Evolutionary conservation across 2,797 vertebrate species (phyloP).

Genomic region (Sebastiscus albofasciatus): DNA sequence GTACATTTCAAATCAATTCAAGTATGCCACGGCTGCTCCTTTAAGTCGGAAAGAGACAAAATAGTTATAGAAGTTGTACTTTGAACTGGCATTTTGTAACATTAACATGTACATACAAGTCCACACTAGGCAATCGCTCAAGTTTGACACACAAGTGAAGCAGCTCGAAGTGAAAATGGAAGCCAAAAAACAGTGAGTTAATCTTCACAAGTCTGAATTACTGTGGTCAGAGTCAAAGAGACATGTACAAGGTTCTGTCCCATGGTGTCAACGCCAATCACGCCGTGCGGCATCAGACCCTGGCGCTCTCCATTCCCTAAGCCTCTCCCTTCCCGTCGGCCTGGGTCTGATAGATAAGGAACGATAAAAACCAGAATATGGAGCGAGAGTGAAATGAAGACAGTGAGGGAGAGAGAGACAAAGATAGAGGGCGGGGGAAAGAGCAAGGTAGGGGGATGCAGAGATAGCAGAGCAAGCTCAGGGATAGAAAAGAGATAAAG

Average conservation of each 20-base stretch:
- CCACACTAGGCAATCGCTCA: not conserved
- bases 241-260: conserved; percentile 19
- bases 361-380: conserved; percentile 59
- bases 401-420: conserved; percentile 11
- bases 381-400: conserved; percentile 58
- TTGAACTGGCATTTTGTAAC: not conserved
- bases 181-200: not conserved
- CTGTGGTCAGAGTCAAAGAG: conserved; percentile 16
- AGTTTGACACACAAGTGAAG: not conserved
- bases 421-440: conserved; percentile 20
- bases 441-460: conserved; percentile 36
- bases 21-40: not conserved
- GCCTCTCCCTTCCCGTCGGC: conserved; percentile 28
- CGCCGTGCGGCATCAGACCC: conserved; percentile 27
- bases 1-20: not conserved
- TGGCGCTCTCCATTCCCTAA: conserved; percentile 5
- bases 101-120: not conserved
- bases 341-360: conserved; percentile 65
- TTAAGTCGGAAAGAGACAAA: not conserved
- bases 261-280: conserved; percentile 31
- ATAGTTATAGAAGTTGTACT: not conserved
- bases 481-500: conserved; percentile 64
- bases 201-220: conserved; percentile 33
- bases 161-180: not conserved
- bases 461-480: conserved; percentile 49